Evolutionary conservation across 2,888 invertebrate genomes (phyloP), one percentile per base, ranked within the genome.

Genomic region (Synergus gifuensis): DNA sequence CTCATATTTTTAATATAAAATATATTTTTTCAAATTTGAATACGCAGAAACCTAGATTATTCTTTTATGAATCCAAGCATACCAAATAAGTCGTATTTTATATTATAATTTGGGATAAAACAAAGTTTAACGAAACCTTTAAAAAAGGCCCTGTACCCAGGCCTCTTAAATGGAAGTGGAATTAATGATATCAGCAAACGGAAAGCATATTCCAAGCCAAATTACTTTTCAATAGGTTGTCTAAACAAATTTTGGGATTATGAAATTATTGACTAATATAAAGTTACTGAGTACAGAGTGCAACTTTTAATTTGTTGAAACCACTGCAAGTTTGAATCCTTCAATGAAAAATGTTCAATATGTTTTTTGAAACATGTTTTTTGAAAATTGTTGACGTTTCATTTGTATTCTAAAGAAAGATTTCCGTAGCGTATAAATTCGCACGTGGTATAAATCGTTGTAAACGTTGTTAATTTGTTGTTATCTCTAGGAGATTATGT

Each of bases 401-500:
- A 16, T 16, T 1, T 5, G 1, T 49, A n/a, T 49, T 7, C 7
- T 5, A 49, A 4, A 49, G 16, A n/a, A 16, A 7, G 2, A 49
- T 49, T n/a, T 49, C 7, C 16, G 49, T 49, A 49, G 5, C 16
- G 5, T 49, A 49, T n/a, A 16, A 16, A 49, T n/a, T 16, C 16
- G 7, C 16, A 49, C 49, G 49, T 49, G 49, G 16, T 49, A 49
- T 16, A 49, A 49, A 49, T 49, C 16, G 49, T 16, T 49, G 49
- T 49, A 22, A 36, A 12, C 28, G 36, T 22, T 14, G 40, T 64
- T 64, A 36, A 28, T 64, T 28, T 42, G 8, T 14, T 46, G 18
- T 49, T 69, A 69, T 69, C 67, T 69, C 28, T 14, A 12, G 18
- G 44, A 46, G 46, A 28, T 69, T 69, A 46, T 49, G 14, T 46